Evolutionary conservation across 1,140 invertebrate species (phyloP).

Genomic region (Sitophilus oryzae): DNA sequence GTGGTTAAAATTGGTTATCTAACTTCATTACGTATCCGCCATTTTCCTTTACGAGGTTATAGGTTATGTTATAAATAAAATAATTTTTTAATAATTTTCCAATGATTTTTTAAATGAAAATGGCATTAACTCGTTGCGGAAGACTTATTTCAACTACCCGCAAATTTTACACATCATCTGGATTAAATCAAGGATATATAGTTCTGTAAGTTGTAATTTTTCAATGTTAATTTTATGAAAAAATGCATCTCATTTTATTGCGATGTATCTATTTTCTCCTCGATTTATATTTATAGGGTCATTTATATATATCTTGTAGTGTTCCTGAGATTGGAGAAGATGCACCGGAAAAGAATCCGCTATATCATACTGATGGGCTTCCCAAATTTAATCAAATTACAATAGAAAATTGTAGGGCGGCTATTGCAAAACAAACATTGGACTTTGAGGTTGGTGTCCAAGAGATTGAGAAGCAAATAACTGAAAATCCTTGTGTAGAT

Average conservation of each 20-base stretch:
- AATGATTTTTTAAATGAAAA: neutral
- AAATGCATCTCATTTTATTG: too few relatives aligned
- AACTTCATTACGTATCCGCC: too few relatives aligned
- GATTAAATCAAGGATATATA: slow-evolving; percentile 22
- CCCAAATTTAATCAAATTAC: slow-evolving; percentile 75
- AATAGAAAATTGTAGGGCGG: slow-evolving; percentile 75
- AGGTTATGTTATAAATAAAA: too few relatives aligned
- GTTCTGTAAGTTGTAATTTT: slow-evolving; percentile 23
- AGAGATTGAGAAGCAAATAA: slow-evolving; percentile 55
- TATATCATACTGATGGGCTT: slow-evolving; percentile 65
- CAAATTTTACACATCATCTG: neutral
- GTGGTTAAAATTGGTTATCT: too few relatives aligned
- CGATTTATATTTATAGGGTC: too few relatives aligned
- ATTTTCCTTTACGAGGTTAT: too few relatives aligned
- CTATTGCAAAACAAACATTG: slow-evolving; percentile 74
- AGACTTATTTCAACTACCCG: neutral
- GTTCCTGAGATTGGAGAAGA: slow-evolving; percentile 88
- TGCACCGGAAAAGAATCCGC: slow-evolving; percentile 61
- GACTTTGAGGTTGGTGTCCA: slow-evolving; percentile 74
- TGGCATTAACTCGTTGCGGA: neutral
- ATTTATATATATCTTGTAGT: slow-evolving; percentile 51
- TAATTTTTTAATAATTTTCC: too few relatives aligned
- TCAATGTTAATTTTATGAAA: too few relatives aligned
- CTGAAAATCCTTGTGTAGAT: slow-evolving; percentile 49
- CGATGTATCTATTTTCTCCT: too few relatives aligned